Evolutionary conservation across 2,888 invertebrate genomes (phyloP).

Genomic region (Tenthredo mesomela): DNA sequence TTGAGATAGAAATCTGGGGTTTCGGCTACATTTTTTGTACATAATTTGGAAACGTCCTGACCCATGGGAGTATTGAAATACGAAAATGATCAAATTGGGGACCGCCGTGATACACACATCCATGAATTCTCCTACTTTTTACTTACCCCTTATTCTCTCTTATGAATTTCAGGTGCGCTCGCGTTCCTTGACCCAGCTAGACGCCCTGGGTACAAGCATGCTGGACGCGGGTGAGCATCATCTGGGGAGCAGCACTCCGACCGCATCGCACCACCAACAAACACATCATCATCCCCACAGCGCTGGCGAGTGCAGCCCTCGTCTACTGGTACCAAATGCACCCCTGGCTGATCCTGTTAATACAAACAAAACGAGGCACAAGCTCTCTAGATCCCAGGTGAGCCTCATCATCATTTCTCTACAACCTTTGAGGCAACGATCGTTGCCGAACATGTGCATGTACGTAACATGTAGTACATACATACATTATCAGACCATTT

Average conservation of each 20-base stretch:
- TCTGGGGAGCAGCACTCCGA: slow-evolving; percentile 66
- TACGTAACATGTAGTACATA: background rate
- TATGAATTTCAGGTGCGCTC: slow-evolving; percentile 83
- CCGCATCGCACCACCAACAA: slow-evolving; percentile 72
- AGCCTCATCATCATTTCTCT: slow-evolving; percentile 56
- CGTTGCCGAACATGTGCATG: background rate
- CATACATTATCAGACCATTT: background rate
- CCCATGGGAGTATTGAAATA: too few species aligned
- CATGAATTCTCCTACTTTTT: background rate
- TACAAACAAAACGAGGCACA: slow-evolving; percentile 80
- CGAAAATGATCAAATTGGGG: too few species aligned
- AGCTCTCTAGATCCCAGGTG: slow-evolving; percentile 82
- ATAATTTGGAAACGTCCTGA: too few species aligned
- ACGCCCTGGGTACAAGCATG: slow-evolving; percentile 82
- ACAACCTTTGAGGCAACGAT: background rate
- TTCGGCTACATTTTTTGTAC: too few species aligned
- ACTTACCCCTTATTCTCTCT: slow-evolving; percentile 25
- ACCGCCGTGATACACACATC: too few species aligned
- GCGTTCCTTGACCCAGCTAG: slow-evolving; percentile 86
- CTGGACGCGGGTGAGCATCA: slow-evolving; percentile 73
- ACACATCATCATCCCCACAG: slow-evolving; percentile 75
- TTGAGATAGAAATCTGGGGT: too few species aligned
- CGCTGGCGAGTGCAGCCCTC: slow-evolving; percentile 78
- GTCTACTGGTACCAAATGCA: slow-evolving; percentile 79
- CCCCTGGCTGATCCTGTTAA: slow-evolving; percentile 72